Base-by-base conservation (phyloP, 2,797 vertebrate genomes). In the Pogonophryne albipinna region DNA sequence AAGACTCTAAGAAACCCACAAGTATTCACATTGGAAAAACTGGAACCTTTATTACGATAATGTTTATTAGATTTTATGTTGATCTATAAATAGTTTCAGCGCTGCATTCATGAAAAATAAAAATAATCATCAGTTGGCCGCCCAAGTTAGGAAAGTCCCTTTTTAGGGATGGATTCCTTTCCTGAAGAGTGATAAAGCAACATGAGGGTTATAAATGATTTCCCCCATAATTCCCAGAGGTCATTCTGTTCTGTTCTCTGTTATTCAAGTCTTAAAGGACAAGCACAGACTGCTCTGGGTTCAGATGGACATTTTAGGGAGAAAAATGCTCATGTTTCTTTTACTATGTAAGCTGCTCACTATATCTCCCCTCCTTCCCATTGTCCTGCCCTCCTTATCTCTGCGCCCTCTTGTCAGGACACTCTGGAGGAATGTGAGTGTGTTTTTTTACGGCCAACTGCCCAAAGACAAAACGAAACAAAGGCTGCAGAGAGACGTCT, bases 281-380 rank as follows among this genome's bases (percentile, higher is more conserved):
- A 79, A 86, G 86, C 66, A 75, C 73, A 50, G 59, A 34, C 17
- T 0, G 20, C 23, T 74, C 47, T 68, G 47, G 65, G 20, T 27
- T 44, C 31, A 17, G 38, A 76, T 71, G 85, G 83, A 92, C 92
- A 92, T 93, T 93, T 94, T 85, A 88, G 92, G 89, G 47, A 91
- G 88, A 93, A 94, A 87, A 90, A 92, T 88, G 76, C 70, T 68
- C 7, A 15, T 53, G 51, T 74, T 65, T 76, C 57, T 61, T 65
- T 61, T 12, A 34, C 44, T 55, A 34, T 44, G 38, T 19, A 44
- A 50, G 63, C 55, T 11, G 12, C 44, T 66, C 13, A 41, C 59
- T 61, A 45, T 41, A 49, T 38, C 56, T 60, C 10, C 44, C 64
- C 2, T 34, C 27, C 11, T 46, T 55, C 58, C 59, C 51, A 49